Conservation (phyloP, 2,888 invertebrate genomes). For the Agrochola macilenta region DNA sequence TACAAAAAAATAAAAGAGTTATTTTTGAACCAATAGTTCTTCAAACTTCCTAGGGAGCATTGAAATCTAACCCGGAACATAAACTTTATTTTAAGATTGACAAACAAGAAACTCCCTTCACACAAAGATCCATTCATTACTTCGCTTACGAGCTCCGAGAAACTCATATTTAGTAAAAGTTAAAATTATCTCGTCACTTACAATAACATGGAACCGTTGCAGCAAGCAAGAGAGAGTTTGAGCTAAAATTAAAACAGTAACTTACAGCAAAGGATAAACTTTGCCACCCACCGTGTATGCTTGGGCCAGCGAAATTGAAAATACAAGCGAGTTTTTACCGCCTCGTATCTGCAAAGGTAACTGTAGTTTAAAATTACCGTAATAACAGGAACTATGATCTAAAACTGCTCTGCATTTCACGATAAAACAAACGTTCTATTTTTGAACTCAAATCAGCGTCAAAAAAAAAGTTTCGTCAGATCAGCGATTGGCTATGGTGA, state of each 20-base stretch:
- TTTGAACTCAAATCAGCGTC: slow-evolving; percentile 20
- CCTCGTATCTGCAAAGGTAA: slow-evolving; percentile 56
- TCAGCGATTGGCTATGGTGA: slow-evolving; percentile 52
- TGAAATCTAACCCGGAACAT: slow-evolving; percentile 28
- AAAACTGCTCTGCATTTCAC: not conserved
- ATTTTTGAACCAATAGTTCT: slow-evolving; percentile 4
- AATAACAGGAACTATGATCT: slow-evolving; percentile 26
- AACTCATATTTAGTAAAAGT: slow-evolving; percentile 55
- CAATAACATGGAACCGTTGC: slow-evolving; percentile 50
- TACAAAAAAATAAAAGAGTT: slow-evolving; percentile 16
- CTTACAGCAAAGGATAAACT: slow-evolving; percentile 56
- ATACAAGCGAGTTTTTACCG: slow-evolving; percentile 43
- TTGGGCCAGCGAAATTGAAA: slow-evolving; percentile 44
- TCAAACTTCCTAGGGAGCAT: slow-evolving; percentile 4
- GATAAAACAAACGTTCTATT: slow-evolving; percentile 10
- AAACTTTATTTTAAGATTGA: slow-evolving; percentile 41
- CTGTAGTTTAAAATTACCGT: slow-evolving; percentile 40
- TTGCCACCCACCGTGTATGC: slow-evolving; percentile 60
- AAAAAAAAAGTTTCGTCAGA: slow-evolving; percentile 43
- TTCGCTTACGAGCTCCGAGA: slow-evolving; percentile 45
- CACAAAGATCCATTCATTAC: slow-evolving; percentile 32
- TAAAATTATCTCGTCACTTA: slow-evolving; percentile 58
- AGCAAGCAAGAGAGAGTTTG: slow-evolving; percentile 47
- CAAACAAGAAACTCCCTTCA: slow-evolving; percentile 36
- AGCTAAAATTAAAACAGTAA: slow-evolving; percentile 67